A percentile compares a stretch with the other conserved stretches of the same genome.
These are phyloP conservation scores for Synodontis membranacea DNA, from an alignment of 2,113 vertebrate species.

Conservation along the genomic window DNA sequence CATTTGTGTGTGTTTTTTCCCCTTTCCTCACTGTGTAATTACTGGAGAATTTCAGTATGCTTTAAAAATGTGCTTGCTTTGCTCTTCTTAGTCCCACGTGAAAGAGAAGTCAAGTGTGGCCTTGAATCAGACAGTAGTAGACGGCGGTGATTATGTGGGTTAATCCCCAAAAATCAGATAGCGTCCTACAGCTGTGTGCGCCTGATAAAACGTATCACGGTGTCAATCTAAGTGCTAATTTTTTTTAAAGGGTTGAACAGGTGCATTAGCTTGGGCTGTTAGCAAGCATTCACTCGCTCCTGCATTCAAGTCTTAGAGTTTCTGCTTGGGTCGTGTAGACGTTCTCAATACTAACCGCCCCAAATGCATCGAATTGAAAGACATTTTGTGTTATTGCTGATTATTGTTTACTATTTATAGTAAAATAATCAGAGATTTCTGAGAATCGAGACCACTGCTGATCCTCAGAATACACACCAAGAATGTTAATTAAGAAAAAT, in stretches of 20 bases:
- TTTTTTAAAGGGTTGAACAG: not conserved
- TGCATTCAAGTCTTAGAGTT: not conserved
- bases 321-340: not conserved
- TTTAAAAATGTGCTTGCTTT: not conserved
- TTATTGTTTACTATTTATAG: not conserved
- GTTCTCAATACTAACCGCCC: not conserved
- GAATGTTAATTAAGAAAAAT: too few species aligned
- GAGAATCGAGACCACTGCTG: not conserved
- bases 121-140: slow-evolving; percentile 4
- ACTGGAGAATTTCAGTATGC: not conserved
- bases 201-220: slow-evolving; percentile 26
- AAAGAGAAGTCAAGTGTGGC: slow-evolving; percentile 10
- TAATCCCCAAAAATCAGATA: slow-evolving; percentile 44
- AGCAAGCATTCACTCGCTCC: not conserved
- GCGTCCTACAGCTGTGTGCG: slow-evolving; percentile 27
- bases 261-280: slow-evolving; percentile 14
- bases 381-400: not conserved
- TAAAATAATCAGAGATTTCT: not conserved
- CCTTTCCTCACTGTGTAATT: not conserved
- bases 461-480: not conserved
- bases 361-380: not conserved
- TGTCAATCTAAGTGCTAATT: slow-evolving; percentile 16
- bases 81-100: not conserved
- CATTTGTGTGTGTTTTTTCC: not conserved
- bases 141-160: slow-evolving; percentile 10